A percentile compares a stretch with the other conserved stretches of the same genome.
These are phyloP conservation scores for Drosophila obscura DNA, from an alignment of 1,140 invertebrate genomes.

Conservation along the genomic window DNA sequence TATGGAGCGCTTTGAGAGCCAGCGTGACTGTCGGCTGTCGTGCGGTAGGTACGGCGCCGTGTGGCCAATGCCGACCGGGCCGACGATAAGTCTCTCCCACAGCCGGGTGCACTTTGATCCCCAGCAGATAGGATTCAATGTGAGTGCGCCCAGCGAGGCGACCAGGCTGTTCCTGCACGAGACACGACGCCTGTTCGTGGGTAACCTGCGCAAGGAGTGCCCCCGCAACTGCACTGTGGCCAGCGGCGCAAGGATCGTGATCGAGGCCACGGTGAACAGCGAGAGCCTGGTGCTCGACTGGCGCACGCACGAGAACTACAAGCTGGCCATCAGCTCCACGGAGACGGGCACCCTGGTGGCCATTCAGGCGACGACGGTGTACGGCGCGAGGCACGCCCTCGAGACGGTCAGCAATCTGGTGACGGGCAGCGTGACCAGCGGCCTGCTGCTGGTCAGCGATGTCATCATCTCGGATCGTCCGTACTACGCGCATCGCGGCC, in stretches of 20 bases:
- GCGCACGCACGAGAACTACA: slow-evolving; percentile 88
- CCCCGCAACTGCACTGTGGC: slow-evolving; percentile 84
- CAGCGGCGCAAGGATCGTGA: slow-evolving; percentile 84
- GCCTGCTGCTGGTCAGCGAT: slow-evolving; percentile 83
- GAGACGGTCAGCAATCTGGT: slow-evolving; percentile 90
- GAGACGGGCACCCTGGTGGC: slow-evolving; percentile 85
- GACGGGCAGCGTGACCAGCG: slow-evolving; percentile 78
- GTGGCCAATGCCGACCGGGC: slow-evolving; percentile 89
- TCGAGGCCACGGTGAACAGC: slow-evolving; percentile 85
- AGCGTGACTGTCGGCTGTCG: slow-evolving; percentile 87
- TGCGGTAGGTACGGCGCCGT: slow-evolving; percentile 88
- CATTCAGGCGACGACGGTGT: slow-evolving; percentile 88
- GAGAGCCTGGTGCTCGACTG: slow-evolving; percentile 85
- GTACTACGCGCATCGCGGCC: slow-evolving; percentile 88
- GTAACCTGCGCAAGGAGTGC: slow-evolving; percentile 86
- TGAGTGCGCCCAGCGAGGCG: slow-evolving; percentile 84
- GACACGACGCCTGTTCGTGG: slow-evolving; percentile 85
- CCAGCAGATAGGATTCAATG: slow-evolving; percentile 85
- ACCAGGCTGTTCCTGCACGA: slow-evolving; percentile 84
- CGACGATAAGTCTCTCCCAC: slow-evolving; percentile 79
- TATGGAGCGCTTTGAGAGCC: slow-evolving; percentile 75
- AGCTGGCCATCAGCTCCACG: slow-evolving; percentile 85
- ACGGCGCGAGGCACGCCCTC: slow-evolving; percentile 89
- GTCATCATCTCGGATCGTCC: slow-evolving; percentile 88
- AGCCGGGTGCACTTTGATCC: slow-evolving; percentile 85